Evolutionary conservation across 2,888 invertebrate genomes (phyloP), one percentile per base, ranked within the genome.

Genomic region (Philopedon plagiatum): DNA sequence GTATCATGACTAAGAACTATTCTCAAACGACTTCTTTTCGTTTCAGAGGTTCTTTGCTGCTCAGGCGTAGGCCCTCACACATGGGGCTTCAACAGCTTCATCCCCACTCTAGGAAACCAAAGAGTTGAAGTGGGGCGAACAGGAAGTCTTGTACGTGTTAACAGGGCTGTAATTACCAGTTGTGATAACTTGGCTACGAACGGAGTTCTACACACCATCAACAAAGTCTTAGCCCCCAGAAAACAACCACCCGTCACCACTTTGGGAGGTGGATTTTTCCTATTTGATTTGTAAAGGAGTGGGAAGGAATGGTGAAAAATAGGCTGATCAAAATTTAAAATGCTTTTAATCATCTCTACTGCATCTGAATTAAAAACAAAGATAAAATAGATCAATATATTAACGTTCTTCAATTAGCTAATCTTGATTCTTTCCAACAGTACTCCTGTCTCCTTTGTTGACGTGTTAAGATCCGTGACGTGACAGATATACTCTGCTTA

Each of bases 181-280:
- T 86, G 86, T 78, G 89, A 91, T 82, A 87, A 87, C 75, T 79
- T 87, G 73, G 89, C 90, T 1, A 87, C 86, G 0, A 89, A 90
- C 78, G 90, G 90, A 4, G 86, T 90, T 18, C 84, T 90, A 5
- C 90, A 91, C 79, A 85, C 88, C 11, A 86, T 90, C 29, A 88
- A 89, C 75, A 84, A 86, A 66, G 86, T 90, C 11, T 79, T 90
- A 71, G 83, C 85, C 26, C 88, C 88, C 5, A 81, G 81, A 60
- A 80, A 81, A 65, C 78, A 78, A 0, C 78, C 80, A 29, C 75
- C 78, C 4, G 75, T 82, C 11, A 78, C 82, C 9, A 78, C 82
- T 62, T 82, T 82, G 29, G 80, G 80, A 8, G 82, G 83, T 49
- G 76, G 77, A 11, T 81, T 83, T 58, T 83, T 84, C 78, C 76